Evolutionary conservation across 2,888 invertebrate species (phyloP), one percentile per base, ranked within the genome.

Genomic region (Cecidostiba fungosa): DNA sequence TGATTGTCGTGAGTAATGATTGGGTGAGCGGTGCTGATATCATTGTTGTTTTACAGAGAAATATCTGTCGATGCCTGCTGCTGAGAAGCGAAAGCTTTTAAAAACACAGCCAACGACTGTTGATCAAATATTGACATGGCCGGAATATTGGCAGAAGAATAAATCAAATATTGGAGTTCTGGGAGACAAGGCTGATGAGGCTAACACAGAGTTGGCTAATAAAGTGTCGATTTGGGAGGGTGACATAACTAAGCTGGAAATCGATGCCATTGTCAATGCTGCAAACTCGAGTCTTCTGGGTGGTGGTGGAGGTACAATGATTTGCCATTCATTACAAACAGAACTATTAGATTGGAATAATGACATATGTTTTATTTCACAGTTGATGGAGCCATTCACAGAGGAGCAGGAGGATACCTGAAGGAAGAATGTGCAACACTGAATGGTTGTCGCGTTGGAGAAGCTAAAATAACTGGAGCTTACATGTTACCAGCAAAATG

Each of bases 361-460:
- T 54, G 80, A 54, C 78, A 50, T 10, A 47, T 70, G 62, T 69
- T 86, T 47, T 86, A 8, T 69, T 88, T 91, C 12, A 62, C 88
- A 96, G 98, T 98, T 29, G 98, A 98, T 93, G 98, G 98, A 59
- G 98, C 97, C 8, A 98, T 98, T 90, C 98, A 98, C 91, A 93
- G 95, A 86, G 97, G 96, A 0, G 98, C 98, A 54, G 98, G 98
- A 3, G 92, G 94, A 1, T 91, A 94, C 74, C 94, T 97, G 73
- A 94, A 95, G 92, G 94, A 95, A 86, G 98, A 98, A 94, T 98
- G 98, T 91, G 91, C 93, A 70, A 94, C 95, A 0, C 94, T 98
- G 1, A 94, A 94, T 79, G 97, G 97, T 0, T 98, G 98, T 93
- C 93, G 94, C 0, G 96, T 96, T n/a, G 98, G 98, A 36, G 95